Evolutionary conservation across 2,113 vertebrate genomes (phyloP).

Genomic region (Plecotus auritus): DNA sequence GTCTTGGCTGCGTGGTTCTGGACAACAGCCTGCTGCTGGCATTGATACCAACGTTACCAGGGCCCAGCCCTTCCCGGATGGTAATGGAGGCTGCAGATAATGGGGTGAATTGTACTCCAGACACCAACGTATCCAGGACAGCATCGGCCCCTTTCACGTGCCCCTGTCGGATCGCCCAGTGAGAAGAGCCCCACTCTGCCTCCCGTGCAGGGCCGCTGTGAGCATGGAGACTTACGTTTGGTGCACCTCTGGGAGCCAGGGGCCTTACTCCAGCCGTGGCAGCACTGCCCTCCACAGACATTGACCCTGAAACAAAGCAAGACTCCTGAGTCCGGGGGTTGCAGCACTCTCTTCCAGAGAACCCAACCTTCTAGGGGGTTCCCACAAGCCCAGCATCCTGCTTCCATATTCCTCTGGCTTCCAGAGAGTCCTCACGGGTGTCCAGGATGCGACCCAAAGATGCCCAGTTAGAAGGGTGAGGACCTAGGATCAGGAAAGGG

Average conservation of each 20-base stretch:
- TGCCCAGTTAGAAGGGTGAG: background rate
- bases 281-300: conserved; percentile 95
- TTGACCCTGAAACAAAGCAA: conserved; percentile 90
- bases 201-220: background rate
- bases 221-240: conserved; percentile 88
- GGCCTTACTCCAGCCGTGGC: conserved; percentile 94
- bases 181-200: background rate
- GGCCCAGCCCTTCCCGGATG: background rate
- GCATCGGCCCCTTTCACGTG: background rate
- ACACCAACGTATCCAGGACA: background rate
- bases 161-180: background rate
- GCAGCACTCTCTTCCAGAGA: background rate
- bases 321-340: conserved; percentile 22
- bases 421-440: background rate
- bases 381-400: background rate
- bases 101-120: background rate
- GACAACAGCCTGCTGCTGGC: background rate
- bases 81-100: background rate
- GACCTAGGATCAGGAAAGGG: background rate
- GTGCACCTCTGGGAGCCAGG: conserved; percentile 95
- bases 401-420: background rate
- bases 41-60: background rate
- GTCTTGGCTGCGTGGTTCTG: background rate
- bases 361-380: background rate
- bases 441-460: background rate